These are phyloP conservation scores for Heliconius sara DNA, from an alignment of 2,888 invertebrate species.

Conservation along the genomic window DNA sequence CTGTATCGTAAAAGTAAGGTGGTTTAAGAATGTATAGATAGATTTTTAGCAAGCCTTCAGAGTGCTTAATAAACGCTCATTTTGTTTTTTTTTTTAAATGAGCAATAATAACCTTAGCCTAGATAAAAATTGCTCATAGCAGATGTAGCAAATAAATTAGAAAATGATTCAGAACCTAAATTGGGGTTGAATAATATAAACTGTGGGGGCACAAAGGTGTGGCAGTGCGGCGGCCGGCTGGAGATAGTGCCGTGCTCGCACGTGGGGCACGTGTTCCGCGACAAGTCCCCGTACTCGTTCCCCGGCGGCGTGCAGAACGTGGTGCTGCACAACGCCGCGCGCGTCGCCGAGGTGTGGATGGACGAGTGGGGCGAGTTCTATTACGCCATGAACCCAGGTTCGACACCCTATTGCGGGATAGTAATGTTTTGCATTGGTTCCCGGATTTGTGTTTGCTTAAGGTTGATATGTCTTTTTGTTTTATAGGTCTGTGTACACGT, in stretches of 20 bases:
- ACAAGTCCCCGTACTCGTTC: conserved; percentile 99
- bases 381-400: conserved; percentile 99
- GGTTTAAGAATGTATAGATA: neutral
- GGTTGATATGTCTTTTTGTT: too few relatives aligned
- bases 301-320: conserved; percentile 99
- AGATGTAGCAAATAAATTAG: neutral
- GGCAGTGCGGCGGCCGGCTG: conserved; percentile 98
- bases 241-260: conserved; percentile 98
- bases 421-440: conserved; percentile 58
- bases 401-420: conserved; percentile 60
- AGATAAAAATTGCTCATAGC: neutral
- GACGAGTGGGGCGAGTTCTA: conserved; percentile 99
- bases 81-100: neutral
- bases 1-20: neutral
- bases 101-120: neutral
- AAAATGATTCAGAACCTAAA: neutral
- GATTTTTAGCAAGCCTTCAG: neutral
- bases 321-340: conserved; percentile 98
- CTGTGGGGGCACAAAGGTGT: conserved; percentile 85
- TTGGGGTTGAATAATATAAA: conserved; percentile 18
- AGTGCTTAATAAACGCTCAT: neutral
- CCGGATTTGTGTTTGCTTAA: too few relatives aligned
- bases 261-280: conserved; percentile 98
- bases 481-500: too few relatives aligned
- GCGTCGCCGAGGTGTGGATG: conserved; percentile 99